phyloP scores from a whole-genome alignment of 2,888 invertebrate species.

The Cybosia mesomella region DNA sequence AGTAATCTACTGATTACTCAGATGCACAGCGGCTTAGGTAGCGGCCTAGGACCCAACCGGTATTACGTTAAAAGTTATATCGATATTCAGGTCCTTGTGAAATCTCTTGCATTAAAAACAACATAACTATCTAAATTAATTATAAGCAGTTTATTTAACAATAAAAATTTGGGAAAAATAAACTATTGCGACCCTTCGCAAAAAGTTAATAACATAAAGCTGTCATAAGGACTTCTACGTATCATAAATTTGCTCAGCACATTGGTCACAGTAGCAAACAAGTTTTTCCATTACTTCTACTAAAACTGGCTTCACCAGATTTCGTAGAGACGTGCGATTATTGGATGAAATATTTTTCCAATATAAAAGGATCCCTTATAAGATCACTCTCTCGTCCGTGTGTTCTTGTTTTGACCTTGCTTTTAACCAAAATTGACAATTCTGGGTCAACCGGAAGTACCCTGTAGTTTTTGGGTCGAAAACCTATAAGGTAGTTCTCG shows the following conservation, averaged over 20 bases:
- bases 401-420: too few species aligned
- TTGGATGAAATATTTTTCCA: conserved; percentile 22
- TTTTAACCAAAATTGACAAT: too few species aligned
- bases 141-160: neutral
- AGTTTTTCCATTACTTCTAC: conserved; percentile 77
- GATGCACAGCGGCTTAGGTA: too few species aligned
- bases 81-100: too few species aligned
- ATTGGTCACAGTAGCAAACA: conserved; percentile 63
- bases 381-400: too few species aligned
- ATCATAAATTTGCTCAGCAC: conserved; percentile 52
- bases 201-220: conserved; percentile 51
- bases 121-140: neutral
- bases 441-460: too few species aligned
- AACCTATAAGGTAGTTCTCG: too few species aligned
- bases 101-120: too few species aligned
- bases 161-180: conserved; percentile 18
- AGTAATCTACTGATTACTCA: too few species aligned
- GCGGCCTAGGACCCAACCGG: too few species aligned
- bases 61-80: too few species aligned
- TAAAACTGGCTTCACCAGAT: conserved; percentile 48
- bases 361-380: conserved; percentile 23
- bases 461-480: too few species aligned
- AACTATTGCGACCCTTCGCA: conserved; percentile 43
- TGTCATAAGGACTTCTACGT: conserved; percentile 50
- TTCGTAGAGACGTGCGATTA: conserved; percentile 39